Evolutionary conservation across 2,888 invertebrate genomes (phyloP).

Genomic region (Stenodema calcarata): DNA sequence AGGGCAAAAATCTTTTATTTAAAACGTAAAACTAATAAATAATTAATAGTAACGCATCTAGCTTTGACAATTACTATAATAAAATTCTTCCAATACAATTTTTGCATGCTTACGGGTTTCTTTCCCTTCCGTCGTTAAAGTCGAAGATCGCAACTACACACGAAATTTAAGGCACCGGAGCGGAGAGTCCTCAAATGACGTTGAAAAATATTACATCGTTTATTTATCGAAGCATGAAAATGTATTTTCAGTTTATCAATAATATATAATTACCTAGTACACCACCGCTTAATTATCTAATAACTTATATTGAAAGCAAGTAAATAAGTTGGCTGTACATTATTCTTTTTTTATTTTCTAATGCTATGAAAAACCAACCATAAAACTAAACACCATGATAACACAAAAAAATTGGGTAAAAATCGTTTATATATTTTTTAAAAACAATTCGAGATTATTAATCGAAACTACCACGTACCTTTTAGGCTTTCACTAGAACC

Average conservation of each 20-base stretch:
- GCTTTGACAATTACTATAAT: slow-evolving; percentile 30
- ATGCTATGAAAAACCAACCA: slow-evolving; percentile 37
- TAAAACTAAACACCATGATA: slow-evolving; percentile 39
- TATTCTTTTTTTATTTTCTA: slow-evolving; percentile 5
- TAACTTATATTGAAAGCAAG: slow-evolving; percentile 48
- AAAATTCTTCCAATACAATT: slow-evolving; percentile 31
- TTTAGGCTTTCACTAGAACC: slow-evolving; percentile 56
- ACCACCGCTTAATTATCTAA: slow-evolving; percentile 44
- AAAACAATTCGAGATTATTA: slow-evolving; percentile 45
- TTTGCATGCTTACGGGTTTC: not conserved
- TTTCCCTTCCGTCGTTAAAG: not conserved
- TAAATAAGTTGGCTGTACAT: slow-evolving; percentile 50
- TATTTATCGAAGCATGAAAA: slow-evolving; percentile 8
- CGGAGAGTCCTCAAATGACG: slow-evolving; percentile 3
- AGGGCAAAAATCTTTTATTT: slow-evolving; percentile 14
- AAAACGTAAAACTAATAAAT: slow-evolving; percentile 44
- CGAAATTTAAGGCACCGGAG: slow-evolving; percentile 36
- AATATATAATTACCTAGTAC: slow-evolving; percentile 35
- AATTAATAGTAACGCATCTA: slow-evolving; percentile 37
- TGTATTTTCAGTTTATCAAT: not conserved
- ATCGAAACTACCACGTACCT: slow-evolving; percentile 53
- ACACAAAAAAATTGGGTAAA: slow-evolving; percentile 39
- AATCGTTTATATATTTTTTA: slow-evolving; percentile 39
- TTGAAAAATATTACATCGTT: not conserved
- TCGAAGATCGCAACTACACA: not conserved